Evolutionary conservation across 2,888 invertebrate species (phyloP), one percentile per base, ranked within the genome.

Genomic region (Boloria euphrosyne): DNA sequence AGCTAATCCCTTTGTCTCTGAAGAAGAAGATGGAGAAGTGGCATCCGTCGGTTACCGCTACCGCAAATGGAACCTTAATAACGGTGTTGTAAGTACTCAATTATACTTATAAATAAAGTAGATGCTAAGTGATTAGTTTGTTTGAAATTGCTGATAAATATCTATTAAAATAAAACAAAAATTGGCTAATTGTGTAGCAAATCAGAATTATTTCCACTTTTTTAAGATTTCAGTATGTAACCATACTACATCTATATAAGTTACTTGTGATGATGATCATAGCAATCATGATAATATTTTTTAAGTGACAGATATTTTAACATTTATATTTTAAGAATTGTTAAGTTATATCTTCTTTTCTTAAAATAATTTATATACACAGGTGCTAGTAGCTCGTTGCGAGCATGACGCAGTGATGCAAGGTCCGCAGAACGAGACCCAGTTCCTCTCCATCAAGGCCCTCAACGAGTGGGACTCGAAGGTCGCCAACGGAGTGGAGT

Each of bases 401-500:
- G 99, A 99, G 84, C 98, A 98, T 83, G 99, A 99, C 89, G 99
- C 98, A 0, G 98, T 98, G 0, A 94, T 97, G 85, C 95, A 95
- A 74, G 96, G 96, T 0, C 97, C 97, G 0, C 96, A 95, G 76
- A 97, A 97, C 68, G 98, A 98, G 83, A 93, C 95, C 1, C 99
- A 99, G 89, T 98, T 96, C 89, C 93, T 99, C 58, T 96, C 97
- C 7, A 97, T 99, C 83, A 99, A 99, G 90, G 98, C 99, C 0
- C 93, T 99, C 18, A 99, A 99, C 90, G 99, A 99, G 86, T 99
- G 99, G 99, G 99, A 99, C 89, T 98, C 98, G 0, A 97, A 98
- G 93, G 86, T 96, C 67, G 97, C 98, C 43, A 98, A 98, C 77
- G 98, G 99, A 10, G 98, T 99, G 4, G 99, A 99, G 81, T 99